Percentiles rank a stretch among this genome's conserved stretches.
These are phyloP conservation scores for Hydroisotoma schaefferi DNA, from an alignment of 2,888 invertebrate species.

Conservation along the genomic window DNA sequence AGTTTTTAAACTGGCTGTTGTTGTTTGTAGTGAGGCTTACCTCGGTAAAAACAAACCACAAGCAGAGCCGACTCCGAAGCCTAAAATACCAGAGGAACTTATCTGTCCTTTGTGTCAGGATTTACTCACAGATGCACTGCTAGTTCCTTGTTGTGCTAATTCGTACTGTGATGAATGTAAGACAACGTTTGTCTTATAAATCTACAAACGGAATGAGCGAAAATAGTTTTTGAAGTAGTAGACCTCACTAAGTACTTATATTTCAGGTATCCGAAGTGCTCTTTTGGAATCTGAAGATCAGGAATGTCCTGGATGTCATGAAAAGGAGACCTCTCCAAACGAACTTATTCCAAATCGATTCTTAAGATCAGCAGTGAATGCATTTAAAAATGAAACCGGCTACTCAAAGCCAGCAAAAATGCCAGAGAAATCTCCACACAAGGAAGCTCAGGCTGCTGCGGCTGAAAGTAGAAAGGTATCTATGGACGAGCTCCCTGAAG, in stretches of 20 bases:
- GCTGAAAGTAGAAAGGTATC: conserved; percentile 30
- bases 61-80: conserved; percentile 51
- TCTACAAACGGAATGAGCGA: no score
- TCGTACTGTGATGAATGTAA: conserved; percentile 98
- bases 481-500: conserved; percentile 45
- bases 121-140: conserved; percentile 88
- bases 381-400: conserved; percentile 88
- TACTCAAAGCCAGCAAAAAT: conserved; percentile 60
- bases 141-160: conserved; percentile 97
- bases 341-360: conserved; percentile 90
- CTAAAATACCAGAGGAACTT: conserved; percentile 81
- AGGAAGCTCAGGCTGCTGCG: conserved; percentile 14
- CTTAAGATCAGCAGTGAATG: conserved; percentile 79
- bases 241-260: not conserved
- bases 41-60: conserved; percentile 35
- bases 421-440: conserved; percentile 23
- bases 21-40: conserved; percentile 51
- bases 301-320: conserved; percentile 90
- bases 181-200: conserved; percentile 49
- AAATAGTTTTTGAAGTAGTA: no score
- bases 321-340: conserved; percentile 87
- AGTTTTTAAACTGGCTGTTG: conserved; percentile 12
- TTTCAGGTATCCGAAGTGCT: conserved; percentile 76
- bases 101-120: conserved; percentile 90
- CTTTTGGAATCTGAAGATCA: conserved; percentile 90